Percentiles rank a stretch among this genome's conserved stretches.
Conservation (phyloP, 2,888 invertebrate species). For the Arge pagana region DNA sequence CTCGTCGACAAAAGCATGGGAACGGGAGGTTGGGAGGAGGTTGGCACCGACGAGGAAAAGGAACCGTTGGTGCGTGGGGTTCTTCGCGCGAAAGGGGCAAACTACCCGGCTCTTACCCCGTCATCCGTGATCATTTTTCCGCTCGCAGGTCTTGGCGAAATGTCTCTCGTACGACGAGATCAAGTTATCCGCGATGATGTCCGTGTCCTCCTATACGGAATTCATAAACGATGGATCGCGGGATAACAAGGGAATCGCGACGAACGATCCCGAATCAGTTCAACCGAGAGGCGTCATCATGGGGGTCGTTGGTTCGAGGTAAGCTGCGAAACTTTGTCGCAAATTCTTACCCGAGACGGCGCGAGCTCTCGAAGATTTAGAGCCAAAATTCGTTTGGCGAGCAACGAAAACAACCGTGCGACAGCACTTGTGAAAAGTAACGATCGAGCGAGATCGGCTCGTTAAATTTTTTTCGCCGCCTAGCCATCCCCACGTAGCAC, state of each 20-base stretch:
- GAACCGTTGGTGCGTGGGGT: slow-evolving; percentile 56
- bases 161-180: slow-evolving; percentile 70
- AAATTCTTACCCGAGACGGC: not conserved
- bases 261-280: slow-evolving; percentile 56
- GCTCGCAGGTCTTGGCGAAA: slow-evolving; percentile 56
- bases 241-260: slow-evolving; percentile 60
- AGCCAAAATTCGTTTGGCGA: no score
- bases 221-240: slow-evolving; percentile 67
- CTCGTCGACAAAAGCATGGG: slow-evolving; percentile 59
- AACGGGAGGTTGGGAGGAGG: slow-evolving; percentile 63
- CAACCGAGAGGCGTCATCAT: slow-evolving; percentile 61
- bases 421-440: no score
- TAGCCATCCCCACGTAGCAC: no score
- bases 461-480: no score
- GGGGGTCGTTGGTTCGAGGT: slow-evolving; percentile 54
- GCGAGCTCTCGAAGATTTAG: no score
- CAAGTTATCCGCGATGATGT: slow-evolving; percentile 65
- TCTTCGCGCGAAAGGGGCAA: not conserved
- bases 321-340: slow-evolving; percentile 17
- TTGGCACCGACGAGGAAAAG: slow-evolving; percentile 64
- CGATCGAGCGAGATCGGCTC: not conserved
- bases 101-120: no score
- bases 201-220: slow-evolving; percentile 64
- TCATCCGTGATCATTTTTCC: not conserved
- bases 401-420: no score